Percentiles rank a stretch among this genome's conserved stretches.
Conservation (phyloP, 2,113 vertebrate genomes). For the Oriolus oriolus region DNA sequence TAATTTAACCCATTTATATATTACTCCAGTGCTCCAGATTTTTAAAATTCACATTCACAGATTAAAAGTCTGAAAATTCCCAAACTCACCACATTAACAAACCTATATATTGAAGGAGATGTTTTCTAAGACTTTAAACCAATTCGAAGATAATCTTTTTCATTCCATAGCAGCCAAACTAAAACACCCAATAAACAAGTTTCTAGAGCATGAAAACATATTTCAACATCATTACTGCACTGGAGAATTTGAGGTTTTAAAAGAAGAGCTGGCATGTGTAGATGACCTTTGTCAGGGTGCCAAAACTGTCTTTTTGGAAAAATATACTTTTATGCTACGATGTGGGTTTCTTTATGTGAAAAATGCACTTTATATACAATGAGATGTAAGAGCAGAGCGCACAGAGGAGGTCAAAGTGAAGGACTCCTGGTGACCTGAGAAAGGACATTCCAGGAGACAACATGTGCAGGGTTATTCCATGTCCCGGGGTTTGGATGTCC, state of each 20-base stretch:
- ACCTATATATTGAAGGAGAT: neutral
- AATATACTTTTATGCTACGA: neutral
- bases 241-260: neutral
- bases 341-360: neutral
- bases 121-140: neutral
- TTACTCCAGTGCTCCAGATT: neutral
- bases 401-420: neutral
- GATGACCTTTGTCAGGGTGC: neutral
- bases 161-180: neutral
- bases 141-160: neutral
- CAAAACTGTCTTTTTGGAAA: conserved; percentile 5
- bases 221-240: neutral
- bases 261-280: neutral
- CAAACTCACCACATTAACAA: neutral
- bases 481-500: neutral
- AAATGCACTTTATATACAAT: neutral
- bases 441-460: neutral
- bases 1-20: neutral
- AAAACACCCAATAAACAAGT: neutral
- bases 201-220: neutral
- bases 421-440: neutral
- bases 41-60: neutral
- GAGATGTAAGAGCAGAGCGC: neutral
- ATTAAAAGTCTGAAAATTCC: neutral
- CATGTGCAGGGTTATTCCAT: neutral